Base-by-base conservation (phyloP, 2,797 vertebrate species). In the Linurgus olivaceus region DNA sequence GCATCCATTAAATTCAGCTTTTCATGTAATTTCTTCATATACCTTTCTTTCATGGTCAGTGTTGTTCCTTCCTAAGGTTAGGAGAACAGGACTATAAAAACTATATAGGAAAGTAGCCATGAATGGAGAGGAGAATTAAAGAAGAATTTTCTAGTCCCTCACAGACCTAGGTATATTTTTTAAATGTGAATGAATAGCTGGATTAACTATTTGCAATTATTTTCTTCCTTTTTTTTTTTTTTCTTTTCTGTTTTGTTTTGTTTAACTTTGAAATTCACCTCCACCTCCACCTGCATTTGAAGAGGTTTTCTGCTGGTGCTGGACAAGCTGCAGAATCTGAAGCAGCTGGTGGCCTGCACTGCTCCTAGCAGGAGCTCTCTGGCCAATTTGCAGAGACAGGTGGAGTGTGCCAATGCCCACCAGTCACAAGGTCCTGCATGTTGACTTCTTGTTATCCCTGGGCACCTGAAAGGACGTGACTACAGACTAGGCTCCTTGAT, bases 171-270 rank as follows among this genome's bases (percentile, higher is more conserved):
- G 5, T 28, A 57, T 13, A 48, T 11, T 63, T 65, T 63, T 33
- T 48, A 78, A 72, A 87, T 21, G 5, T 24, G 67, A 93, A 86
- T 5, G 2, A 45, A n/a, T 13, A 29, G 7, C 11, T 47, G 12
- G 61, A 85, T n/a, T 74, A 33, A 48, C 29, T 25, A 74, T 51
- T 67, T 54, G 4, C 7, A 35, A 58, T 57, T 67, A 17, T 38
- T 68, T 81, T 54, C 5, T 42, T 37, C 0, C 4, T 14, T 7
- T 21, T 42, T 28, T 14, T 9, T 6, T 0, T 4, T 7, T 3
- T 24, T 24, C 26, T 21, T 37, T n/a, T 61, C 17, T n/a, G 3
- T 8, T 50, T 23, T 29, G 51, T 13, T n/a, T 77, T 35, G 6
- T 74, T 66, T 66, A 54, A 51, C 24, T 57, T 72, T 17, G 38